Evolutionary conservation across 2,113 vertebrate species (phyloP), one percentile per base, ranked within the genome.

Genomic region (Gallinago jamesoni): DNA sequence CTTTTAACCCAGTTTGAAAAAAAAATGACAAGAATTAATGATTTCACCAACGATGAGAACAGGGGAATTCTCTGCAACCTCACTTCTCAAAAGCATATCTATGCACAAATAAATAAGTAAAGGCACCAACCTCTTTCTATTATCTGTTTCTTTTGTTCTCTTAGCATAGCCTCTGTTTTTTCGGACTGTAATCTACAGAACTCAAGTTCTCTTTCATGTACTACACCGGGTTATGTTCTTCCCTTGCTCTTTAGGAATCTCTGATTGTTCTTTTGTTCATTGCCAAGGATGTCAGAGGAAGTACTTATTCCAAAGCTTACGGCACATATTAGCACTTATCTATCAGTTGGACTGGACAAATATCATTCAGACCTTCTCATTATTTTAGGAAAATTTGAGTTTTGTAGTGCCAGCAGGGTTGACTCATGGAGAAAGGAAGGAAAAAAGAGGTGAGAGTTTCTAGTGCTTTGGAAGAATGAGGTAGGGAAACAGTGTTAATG

Each of bases 321-420:
- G 55, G 39, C 18, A 52, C 0, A 0, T 50, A 45, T 33, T 79
- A 62, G 10, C 37, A 50, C 0, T 0, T 64, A 30, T 6, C 43
- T 59, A 1, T 91, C 15, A 14, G 56, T 68, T 37, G 9, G 30
- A 87, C 24, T 9, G 2, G 27, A 72, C 41, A 63, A 37, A 90
- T 85, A 30, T 52, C 10, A 59, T 62, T 88, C 30, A 23, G 30
- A 17, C 7, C 11, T 66, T 92, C 63, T 75, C 28, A 17, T 48
- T 64, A 63, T 43, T 67, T 52, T 82, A 75, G 27, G 35, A 75
- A 88, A 63, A 59, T 9, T 2, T 17, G 5, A 18, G 31, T 69
- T 81, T 41, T 79, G 1, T 57, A 33, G 12, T 57, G 23, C 7
- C 31, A 50, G 60, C 27, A 48, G 4, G 21, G 10, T 59, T 55